Evolutionary conservation across 2,888 invertebrate genomes (phyloP), one percentile per base, ranked within the genome.

Genomic region (Habrosyne pyritoides): DNA sequence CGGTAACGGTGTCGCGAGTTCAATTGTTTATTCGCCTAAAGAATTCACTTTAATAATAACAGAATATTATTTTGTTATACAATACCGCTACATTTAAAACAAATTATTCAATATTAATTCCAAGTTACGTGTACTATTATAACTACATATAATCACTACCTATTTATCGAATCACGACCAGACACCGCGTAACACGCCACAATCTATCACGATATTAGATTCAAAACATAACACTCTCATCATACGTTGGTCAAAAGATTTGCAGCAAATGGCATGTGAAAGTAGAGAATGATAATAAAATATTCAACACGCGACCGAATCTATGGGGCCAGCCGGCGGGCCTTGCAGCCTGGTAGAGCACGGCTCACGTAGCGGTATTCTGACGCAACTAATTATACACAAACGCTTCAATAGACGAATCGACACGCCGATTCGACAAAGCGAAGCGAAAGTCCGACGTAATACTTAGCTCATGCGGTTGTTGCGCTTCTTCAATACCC

Each of bases 361-460:
- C 42, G 18, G 42, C 42, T 18, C 79, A 81, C 79, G 75, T 85
- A 87, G 83, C 84, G 83, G 82, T 80, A 79, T 66, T 82, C 77
- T 90, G 91, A 91, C 86, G 91, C 84, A 91, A 91, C 86, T 86
- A 84, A 89, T 89, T 89, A 87, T 84, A 83, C 83, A 83, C 77
- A 81, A 42, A 84, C 83, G 75, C 75, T 74, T 82, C 81, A 80
- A 82, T 83, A 78, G 81, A 73, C 69, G 67, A 74, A 83, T 79
- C 75, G 75, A 54, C 26, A 49, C 50, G 54, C 47, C 53, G 53
- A 52, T 61, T 72, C 73, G 66, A 71, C 72, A 71, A 74, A 71
- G 67, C 67, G 64, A 64, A 75, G 84, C 87, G 87, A 89, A 89
- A 89, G 87, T 84, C 70, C 64, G 52, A 82, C 83, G 81, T 86